Percentiles rank a stretch among this genome's conserved stretches.
phyloP scores from a whole-genome alignment of 2,113 vertebrate genomes.

The Tretioscincus oriximinensis region DNA sequence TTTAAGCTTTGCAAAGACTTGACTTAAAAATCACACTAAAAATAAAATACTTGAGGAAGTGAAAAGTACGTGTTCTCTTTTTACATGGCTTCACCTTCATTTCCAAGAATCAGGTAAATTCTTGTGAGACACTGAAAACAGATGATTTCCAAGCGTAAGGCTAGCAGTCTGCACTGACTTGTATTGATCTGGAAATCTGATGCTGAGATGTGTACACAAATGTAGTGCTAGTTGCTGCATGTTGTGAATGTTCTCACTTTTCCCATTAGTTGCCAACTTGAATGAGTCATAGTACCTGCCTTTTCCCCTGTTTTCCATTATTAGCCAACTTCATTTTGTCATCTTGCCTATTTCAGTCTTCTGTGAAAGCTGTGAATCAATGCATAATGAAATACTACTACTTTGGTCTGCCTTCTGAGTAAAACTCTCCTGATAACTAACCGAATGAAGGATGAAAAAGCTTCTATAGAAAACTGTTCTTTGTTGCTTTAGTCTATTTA shows the following conservation, averaged over 20 bases:
- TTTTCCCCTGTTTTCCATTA: not conserved
- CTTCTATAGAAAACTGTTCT: not conserved
- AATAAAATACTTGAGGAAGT: not conserved
- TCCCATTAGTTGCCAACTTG: not conserved
- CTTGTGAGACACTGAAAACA: not conserved
- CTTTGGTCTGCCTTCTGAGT: not conserved
- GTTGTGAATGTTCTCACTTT: not conserved
- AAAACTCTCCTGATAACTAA: not conserved
- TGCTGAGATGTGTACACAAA: not conserved
- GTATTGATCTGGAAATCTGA: not conserved
- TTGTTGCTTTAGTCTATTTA: slow-evolving; percentile 15
- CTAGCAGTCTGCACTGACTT: rapidly evolving
- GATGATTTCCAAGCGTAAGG: not conserved
- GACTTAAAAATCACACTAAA: not conserved
- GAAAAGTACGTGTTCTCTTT: not conserved
- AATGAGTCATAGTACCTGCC: not conserved
- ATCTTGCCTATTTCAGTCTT: not conserved
- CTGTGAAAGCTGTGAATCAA: not conserved
- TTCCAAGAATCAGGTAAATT: not conserved
- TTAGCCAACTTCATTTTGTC: not conserved
- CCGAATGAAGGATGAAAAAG: not conserved
- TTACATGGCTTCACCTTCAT: not conserved
- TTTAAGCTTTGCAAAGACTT: not conserved
- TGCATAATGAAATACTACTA: not conserved
- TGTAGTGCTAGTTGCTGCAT: not conserved